phyloP scores from a whole-genome alignment of 2,113 vertebrate species.

The Progne subis region DNA sequence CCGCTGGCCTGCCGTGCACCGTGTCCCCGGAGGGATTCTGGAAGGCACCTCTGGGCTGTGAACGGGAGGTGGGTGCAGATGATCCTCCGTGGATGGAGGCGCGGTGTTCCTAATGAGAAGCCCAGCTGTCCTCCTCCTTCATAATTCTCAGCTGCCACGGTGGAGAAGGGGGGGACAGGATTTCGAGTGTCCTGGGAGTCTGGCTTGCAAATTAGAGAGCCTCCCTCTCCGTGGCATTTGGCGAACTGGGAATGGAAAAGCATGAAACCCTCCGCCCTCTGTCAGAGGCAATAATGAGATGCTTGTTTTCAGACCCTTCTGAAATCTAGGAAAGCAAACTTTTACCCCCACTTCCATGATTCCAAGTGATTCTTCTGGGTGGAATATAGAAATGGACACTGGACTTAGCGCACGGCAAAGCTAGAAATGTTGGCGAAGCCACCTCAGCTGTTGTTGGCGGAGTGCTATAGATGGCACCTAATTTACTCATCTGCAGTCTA shows the following conservation, averaged over 20 bases:
- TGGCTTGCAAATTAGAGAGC: conserved; percentile 25
- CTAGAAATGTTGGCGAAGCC: not conserved
- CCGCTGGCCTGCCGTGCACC: not conserved
- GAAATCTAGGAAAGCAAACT: not conserved
- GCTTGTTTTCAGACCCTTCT: not conserved
- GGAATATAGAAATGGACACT: not conserved
- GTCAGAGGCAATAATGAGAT: not conserved
- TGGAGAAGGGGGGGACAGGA: not conserved
- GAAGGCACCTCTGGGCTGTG: not conserved
- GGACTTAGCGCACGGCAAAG: not conserved
- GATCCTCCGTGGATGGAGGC: not conserved
- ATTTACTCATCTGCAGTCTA: not conserved
- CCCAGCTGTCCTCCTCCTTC: conserved; percentile 47
- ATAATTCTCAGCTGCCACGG: conserved; percentile 30
- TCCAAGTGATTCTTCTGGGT: not conserved
- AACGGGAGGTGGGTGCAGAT: not conserved
- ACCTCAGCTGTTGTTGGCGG: not conserved
- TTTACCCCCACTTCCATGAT: not conserved
- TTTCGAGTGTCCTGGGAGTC: not conserved
- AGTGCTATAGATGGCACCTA: not conserved
- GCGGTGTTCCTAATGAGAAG: not conserved
- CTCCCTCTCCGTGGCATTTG: not conserved
- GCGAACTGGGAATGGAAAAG: not conserved
- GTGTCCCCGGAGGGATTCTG: not conserved
- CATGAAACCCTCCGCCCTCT: not conserved